phyloP scores from a whole-genome alignment of 2,888 invertebrate genomes.

The Odontocerum albicorne region DNA sequence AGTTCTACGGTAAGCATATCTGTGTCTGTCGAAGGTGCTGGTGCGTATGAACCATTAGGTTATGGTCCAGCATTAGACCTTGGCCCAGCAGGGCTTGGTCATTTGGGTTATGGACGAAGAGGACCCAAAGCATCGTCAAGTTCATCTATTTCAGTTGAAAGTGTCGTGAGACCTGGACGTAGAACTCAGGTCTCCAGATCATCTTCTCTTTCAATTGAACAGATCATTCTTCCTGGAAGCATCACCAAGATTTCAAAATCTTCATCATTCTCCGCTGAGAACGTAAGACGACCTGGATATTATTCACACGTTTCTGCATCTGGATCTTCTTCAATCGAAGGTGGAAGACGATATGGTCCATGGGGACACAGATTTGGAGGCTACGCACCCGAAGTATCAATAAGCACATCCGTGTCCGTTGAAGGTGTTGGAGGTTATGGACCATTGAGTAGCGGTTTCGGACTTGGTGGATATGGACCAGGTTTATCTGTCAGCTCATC shows the following conservation, averaged over 20 bases:
- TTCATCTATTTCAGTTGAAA: slow-evolving; percentile 11
- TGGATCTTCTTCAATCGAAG: slow-evolving; percentile 19
- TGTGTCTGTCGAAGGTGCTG: slow-evolving; percentile 10
- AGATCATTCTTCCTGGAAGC: not conserved
- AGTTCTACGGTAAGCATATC: not conserved
- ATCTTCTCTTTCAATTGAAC: not conserved
- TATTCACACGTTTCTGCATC: slow-evolving; percentile 4
- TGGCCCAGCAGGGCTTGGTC: no score
- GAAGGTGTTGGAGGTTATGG: slow-evolving; percentile 11
- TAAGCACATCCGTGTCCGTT: slow-evolving; percentile 7
- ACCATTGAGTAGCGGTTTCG: slow-evolving; percentile 12
- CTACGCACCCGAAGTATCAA: not conserved
- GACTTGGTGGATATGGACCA: no score
- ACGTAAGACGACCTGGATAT: slow-evolving; percentile 4
- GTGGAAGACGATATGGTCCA: slow-evolving; percentile 6
- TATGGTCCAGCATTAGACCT: slow-evolving; percentile 13
- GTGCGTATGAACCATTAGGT: no score
- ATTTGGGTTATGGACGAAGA: not conserved
- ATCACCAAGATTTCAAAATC: not conserved
- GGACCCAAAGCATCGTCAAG: slow-evolving; percentile 1
- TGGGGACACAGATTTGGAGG: not conserved
- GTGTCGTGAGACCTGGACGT: not conserved
- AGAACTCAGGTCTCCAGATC: slow-evolving; percentile 2
- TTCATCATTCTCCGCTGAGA: slow-evolving; percentile 9
- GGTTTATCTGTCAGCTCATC: slow-evolving; percentile 1